Conservation (phyloP, 1,140 invertebrate species). For the Saccostrea echinata region DNA sequence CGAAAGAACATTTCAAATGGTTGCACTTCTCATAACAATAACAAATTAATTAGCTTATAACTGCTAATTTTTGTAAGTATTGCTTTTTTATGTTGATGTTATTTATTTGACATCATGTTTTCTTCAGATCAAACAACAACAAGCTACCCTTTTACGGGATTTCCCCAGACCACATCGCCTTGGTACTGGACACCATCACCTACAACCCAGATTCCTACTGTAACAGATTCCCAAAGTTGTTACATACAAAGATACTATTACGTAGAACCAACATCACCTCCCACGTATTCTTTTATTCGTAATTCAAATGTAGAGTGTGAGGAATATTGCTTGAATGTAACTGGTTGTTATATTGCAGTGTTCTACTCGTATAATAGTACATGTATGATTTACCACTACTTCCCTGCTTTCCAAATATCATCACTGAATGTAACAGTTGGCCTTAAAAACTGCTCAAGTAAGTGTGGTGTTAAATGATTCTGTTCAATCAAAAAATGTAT, state of each 20-base stretch:
- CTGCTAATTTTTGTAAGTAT: too few species aligned
- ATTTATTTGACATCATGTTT: background rate
- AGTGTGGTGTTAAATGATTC: background rate
- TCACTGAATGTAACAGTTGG: background rate
- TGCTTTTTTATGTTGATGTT: too few species aligned
- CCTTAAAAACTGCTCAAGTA: background rate
- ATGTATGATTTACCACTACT: background rate
- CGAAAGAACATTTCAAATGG: too few species aligned
- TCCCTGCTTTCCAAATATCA: background rate
- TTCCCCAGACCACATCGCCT: background rate
- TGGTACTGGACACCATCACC: too few species aligned
- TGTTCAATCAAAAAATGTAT: background rate
- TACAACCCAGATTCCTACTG: too few species aligned
- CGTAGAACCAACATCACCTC: background rate
- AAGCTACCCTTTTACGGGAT: background rate
- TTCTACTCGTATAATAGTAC: background rate
- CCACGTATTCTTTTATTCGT: background rate
- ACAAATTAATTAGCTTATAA: too few species aligned
- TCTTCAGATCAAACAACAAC: background rate
- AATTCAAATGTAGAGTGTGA: background rate
- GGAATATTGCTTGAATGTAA: background rate
- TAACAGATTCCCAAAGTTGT: background rate
- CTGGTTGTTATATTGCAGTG: background rate
- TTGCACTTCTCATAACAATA: too few species aligned
- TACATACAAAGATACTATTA: background rate